phyloP scores from a whole-genome alignment of 2,797 vertebrate species.

The Cyclura pinguis region DNA sequence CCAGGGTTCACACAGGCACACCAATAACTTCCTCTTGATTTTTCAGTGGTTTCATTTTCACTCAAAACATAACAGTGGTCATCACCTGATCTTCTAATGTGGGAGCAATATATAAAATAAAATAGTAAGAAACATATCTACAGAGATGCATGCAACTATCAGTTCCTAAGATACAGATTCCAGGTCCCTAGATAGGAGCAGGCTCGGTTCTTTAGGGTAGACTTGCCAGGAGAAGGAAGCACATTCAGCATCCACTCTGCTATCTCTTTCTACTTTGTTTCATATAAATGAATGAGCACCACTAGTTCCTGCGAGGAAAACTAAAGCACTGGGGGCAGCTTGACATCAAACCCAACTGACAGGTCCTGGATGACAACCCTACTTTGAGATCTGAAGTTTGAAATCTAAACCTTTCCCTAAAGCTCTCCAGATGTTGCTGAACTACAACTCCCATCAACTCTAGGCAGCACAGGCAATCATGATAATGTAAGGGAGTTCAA shows the following conservation, averaged over 20 bases:
- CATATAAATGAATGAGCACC: not conserved
- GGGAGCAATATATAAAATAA: not conserved
- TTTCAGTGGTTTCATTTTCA: not conserved
- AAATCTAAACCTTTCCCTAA: not conserved
- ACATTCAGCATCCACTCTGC: not conserved
- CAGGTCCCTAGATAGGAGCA: not conserved
- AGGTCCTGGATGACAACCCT: not conserved
- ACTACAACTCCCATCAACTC: no score
- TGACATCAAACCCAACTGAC: not conserved
- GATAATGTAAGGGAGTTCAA: no score
- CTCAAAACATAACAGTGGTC: not conserved
- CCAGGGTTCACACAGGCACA: not conserved
- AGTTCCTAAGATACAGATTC: not conserved
- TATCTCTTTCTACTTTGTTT: not conserved
- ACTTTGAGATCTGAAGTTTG: constrained; percentile 1
- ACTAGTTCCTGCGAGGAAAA: not conserved
- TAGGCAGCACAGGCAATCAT: no score
- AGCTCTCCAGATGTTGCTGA: not conserved
- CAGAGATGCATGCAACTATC: not conserved
- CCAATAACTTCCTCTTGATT: not conserved
- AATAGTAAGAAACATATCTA: not conserved
- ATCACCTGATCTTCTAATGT: not conserved
- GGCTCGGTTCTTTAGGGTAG: not conserved
- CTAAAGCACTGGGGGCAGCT: not conserved
- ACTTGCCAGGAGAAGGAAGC: not conserved